Evolutionary conservation across 2,113 vertebrate species (phyloP).

Genomic region (Oophaga pumilio): DNA sequence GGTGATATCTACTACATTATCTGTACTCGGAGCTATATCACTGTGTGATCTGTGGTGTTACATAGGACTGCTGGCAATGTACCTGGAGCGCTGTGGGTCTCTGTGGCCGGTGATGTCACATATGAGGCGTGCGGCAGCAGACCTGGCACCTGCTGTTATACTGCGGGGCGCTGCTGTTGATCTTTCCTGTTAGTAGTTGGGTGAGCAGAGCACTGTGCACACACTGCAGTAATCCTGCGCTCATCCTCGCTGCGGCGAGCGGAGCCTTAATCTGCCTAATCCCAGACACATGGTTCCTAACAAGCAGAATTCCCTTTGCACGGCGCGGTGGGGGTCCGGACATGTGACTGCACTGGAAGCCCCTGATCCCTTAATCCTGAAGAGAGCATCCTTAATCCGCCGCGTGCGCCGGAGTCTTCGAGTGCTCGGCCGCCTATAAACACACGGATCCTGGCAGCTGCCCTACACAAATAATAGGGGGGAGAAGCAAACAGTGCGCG

Average conservation of each 20-base stretch:
- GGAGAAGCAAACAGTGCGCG: no score
- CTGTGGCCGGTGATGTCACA: no score
- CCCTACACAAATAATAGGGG: neutral
- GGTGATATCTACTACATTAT: no score
- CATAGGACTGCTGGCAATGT: no score
- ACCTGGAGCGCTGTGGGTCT: no score
- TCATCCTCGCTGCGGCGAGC: neutral
- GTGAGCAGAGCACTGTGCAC: neutral
- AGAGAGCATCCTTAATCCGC: neutral
- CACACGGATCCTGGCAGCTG: neutral
- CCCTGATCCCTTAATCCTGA: neutral
- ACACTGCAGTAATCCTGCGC: slow-evolving; percentile 21
- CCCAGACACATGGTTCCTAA: slow-evolving; percentile 29
- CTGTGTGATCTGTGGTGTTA: no score
- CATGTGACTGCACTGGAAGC: neutral
- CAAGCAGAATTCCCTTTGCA: slow-evolving; percentile 4
- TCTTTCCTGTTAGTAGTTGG: neutral
- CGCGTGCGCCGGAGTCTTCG: no score
- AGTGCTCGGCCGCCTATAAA: neutral
- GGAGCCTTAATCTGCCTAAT: neutral
- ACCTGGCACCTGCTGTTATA: neutral
- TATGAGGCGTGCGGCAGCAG: no score
- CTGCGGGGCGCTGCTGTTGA: neutral
- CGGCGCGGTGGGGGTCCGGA: neutral
- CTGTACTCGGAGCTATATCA: no score